phyloP scores from a whole-genome alignment of 2,888 invertebrate species.

The Seira ritae region DNA sequence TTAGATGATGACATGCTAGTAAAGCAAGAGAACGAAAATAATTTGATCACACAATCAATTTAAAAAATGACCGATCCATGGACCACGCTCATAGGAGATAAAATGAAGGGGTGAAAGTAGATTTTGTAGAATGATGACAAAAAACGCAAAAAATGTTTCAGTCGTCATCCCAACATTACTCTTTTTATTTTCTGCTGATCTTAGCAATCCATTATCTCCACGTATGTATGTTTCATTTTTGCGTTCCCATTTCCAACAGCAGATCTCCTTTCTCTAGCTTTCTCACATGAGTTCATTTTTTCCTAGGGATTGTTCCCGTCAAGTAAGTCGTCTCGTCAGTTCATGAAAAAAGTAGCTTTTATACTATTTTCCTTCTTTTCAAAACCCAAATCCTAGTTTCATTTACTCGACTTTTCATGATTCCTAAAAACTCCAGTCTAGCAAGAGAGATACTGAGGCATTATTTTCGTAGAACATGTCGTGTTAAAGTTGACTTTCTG shows the following conservation, averaged over 20 bases:
- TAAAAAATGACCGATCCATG: too few relatives aligned
- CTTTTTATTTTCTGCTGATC: constrained; percentile 4
- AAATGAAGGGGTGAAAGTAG: too few relatives aligned
- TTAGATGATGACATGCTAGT: too few relatives aligned
- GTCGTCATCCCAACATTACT: neutral
- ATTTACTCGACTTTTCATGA: too few relatives aligned
- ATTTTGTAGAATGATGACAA: neutral
- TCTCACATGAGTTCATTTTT: neutral
- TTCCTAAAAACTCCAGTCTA: too few relatives aligned
- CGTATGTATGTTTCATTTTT: neutral
- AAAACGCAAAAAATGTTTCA: neutral
- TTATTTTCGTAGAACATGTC: neutral
- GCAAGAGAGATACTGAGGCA: neutral
- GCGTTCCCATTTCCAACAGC: too few relatives aligned
- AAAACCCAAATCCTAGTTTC: too few relatives aligned
- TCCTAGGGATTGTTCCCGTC: too few relatives aligned
- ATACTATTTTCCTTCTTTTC: too few relatives aligned
- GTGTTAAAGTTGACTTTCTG: constrained; percentile 1
- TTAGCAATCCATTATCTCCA: constrained; percentile 5
- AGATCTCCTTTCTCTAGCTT: neutral
- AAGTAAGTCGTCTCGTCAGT: neutral
- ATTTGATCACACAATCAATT: too few relatives aligned
- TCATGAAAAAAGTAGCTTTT: constrained; percentile 4
- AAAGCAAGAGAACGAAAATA: too few relatives aligned
- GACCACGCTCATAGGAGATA: too few relatives aligned